Percentiles rank a stretch among this genome's conserved stretches.
phyloP scores from a whole-genome alignment of 2,113 vertebrate genomes.

The Myiozetetes cayanensis region DNA sequence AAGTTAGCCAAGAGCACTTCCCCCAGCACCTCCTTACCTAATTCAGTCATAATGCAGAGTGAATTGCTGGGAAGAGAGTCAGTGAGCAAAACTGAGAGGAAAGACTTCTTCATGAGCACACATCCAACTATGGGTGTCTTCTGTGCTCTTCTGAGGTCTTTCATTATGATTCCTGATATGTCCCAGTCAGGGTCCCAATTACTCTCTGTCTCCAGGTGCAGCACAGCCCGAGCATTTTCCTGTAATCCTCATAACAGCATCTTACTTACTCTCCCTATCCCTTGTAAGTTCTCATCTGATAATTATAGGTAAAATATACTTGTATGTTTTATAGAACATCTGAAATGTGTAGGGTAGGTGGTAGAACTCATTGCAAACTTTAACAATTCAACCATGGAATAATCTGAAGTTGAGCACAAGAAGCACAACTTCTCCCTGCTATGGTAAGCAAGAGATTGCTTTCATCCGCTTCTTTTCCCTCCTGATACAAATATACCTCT shows the following conservation, averaged over 20 bases:
- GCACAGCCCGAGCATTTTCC: background rate
- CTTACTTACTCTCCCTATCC: background rate
- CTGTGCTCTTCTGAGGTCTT: background rate
- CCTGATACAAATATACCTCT: background rate
- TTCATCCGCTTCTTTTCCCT: background rate
- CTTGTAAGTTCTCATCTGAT: background rate
- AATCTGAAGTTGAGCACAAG: background rate
- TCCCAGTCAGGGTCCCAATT: background rate
- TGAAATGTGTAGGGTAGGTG: background rate
- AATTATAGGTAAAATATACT: background rate
- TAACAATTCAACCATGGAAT: background rate
- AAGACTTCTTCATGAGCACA: accelerated
- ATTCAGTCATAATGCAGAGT: background rate
- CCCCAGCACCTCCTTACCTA: constrained; percentile 1
- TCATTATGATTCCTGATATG: background rate
- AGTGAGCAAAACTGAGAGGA: background rate
- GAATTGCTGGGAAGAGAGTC: background rate
- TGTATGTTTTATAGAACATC: background rate
- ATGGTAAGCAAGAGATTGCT: background rate
- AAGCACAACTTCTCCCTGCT: background rate
- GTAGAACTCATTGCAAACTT: background rate
- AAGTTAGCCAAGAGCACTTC: constrained; percentile 7
- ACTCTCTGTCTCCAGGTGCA: background rate
- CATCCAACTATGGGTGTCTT: background rate
- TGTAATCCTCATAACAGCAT: accelerated